Base-by-base conservation (phyloP, 2,888 invertebrate genomes). In the Platycnemis pennipes region DNA sequence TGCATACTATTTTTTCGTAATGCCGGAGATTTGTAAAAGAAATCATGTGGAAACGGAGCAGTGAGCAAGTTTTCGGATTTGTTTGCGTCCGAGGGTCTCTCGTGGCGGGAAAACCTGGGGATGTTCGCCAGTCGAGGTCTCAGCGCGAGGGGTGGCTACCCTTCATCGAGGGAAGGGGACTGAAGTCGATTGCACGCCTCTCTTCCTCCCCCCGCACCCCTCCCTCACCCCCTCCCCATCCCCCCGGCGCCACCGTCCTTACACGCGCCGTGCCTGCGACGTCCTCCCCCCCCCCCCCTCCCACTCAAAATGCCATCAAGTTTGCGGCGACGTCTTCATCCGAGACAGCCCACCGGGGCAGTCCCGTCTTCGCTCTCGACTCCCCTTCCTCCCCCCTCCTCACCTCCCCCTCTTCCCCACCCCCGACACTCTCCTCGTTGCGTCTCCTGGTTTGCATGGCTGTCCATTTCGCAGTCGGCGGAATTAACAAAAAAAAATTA, bases 281-380 rank as follows among this genome's bases (percentile, higher is more conserved):
- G 49, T 49, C 4, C 26, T 26, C n/a, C 89, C 49, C 53, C 42
- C 56, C n/a, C 88, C 7, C 16, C 86, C 42, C 7, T 86, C 42
- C 86, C 86, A 63, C 63, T 86, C 86, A n/a, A 31, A 45, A 46
- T 46, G n/a, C 37, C 89, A 89, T 89, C 89, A 42, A 53, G 53
- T 89, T 22, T 31, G 31, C 37, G 89, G 56, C 56, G n/a, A 89
- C 56, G 89, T 89, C 89, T 89, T 89, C 49, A 89, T 89, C 56
- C 89, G 13, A n/a, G 37, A 3, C 13, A 42, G 42, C 19, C 86
- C 86, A 44, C 86, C 19, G 2, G 16, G 44, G 86, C 22, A 37
- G 89, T n/a, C 37, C 31, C 31, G 2, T 11, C n/a, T 37, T 89
- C 86, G 22, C 3, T 16, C 42, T 44, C 22, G 22, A 4, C 56